A percentile compares a stretch with the other conserved stretches of the same genome.
These are phyloP conservation scores for Sebastes kiyomatsui DNA, from an alignment of 2,797 vertebrate species.

Conservation along the genomic window DNA sequence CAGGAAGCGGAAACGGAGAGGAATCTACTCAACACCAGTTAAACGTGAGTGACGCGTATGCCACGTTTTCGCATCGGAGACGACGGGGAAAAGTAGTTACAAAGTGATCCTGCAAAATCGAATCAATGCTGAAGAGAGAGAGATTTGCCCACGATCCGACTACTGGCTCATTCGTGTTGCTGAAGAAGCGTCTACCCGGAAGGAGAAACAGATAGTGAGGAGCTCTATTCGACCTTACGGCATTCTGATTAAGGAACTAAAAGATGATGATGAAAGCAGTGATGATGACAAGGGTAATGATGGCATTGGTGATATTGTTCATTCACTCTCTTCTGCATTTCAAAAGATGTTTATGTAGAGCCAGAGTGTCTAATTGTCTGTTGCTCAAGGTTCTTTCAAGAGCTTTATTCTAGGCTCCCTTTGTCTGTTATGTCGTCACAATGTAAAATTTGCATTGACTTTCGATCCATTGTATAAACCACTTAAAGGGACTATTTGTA, in stretches of 20 bases:
- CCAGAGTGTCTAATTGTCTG: too few species aligned
- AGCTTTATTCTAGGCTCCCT: too few species aligned
- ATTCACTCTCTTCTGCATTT: too few species aligned
- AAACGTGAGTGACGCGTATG: too few species aligned
- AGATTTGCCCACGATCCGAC: not conserved
- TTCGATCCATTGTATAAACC: too few species aligned
- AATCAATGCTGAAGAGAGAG: slow-evolving; percentile 1
- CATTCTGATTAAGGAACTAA: slow-evolving; percentile 7
- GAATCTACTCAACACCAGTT: slow-evolving; percentile 45
- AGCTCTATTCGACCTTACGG: slow-evolving; percentile 21
- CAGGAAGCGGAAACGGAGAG: not conserved
- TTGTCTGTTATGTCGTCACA: too few species aligned
- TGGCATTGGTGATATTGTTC: not conserved
- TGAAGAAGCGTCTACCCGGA: rapidly evolving
- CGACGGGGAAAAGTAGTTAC: not conserved
- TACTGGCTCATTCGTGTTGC: slow-evolving; percentile 18
- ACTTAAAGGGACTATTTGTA: too few species aligned
- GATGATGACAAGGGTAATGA: too few species aligned
- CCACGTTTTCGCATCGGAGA: too few species aligned
- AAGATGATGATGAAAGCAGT: rapidly evolving
- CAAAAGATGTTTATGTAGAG: too few species aligned
- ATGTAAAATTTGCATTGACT: too few species aligned
- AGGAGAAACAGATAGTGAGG: slow-evolving; percentile 8
- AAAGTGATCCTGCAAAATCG: slow-evolving; percentile 48
- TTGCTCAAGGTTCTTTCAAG: too few species aligned